phyloP scores from a whole-genome alignment of 1,140 invertebrate genomes.

The Globodera rostochiensis region DNA sequence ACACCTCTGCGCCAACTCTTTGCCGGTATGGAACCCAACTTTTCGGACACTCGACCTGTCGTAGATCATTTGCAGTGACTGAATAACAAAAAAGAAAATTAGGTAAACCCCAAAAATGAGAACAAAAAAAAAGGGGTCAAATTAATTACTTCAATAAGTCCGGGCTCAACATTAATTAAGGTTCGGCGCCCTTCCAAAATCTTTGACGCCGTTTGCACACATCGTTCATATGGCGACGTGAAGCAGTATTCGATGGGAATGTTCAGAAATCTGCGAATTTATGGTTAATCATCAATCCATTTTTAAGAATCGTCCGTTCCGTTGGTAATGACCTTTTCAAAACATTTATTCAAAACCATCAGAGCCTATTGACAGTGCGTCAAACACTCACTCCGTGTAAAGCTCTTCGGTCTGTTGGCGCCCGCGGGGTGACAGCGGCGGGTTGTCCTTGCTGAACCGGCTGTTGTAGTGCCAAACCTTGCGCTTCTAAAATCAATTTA shows the following conservation, averaged over 20 bases:
- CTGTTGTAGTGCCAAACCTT: slow-evolving; percentile 32
- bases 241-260: slow-evolving; percentile 23
- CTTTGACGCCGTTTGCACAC: slow-evolving; percentile 15
- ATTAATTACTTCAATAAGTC: slow-evolving; percentile 20
- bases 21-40: slow-evolving; percentile 2
- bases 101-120: neutral
- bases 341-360: too few species aligned
- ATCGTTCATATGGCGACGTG: slow-evolving; percentile 23
- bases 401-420: slow-evolving; percentile 19
- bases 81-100: neutral
- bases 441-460: slow-evolving; percentile 22
- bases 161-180: slow-evolving; percentile 22
- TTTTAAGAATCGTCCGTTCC: too few species aligned
- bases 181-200: slow-evolving; percentile 20
- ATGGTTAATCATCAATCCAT: neutral
- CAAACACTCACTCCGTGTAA: neutral
- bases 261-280: slow-evolving; percentile 18
- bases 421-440: slow-evolving; percentile 22
- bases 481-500: neutral
- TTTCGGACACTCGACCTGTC: neutral
- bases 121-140: neutral
- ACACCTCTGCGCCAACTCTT: neutral
- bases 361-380: too few species aligned
- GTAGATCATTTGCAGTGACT: neutral
- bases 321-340: too few species aligned